A percentile compares a stretch with the other conserved stretches of the same genome.
phyloP scores from a whole-genome alignment of 2,797 vertebrate species.

The Limosa lapponica region DNA sequence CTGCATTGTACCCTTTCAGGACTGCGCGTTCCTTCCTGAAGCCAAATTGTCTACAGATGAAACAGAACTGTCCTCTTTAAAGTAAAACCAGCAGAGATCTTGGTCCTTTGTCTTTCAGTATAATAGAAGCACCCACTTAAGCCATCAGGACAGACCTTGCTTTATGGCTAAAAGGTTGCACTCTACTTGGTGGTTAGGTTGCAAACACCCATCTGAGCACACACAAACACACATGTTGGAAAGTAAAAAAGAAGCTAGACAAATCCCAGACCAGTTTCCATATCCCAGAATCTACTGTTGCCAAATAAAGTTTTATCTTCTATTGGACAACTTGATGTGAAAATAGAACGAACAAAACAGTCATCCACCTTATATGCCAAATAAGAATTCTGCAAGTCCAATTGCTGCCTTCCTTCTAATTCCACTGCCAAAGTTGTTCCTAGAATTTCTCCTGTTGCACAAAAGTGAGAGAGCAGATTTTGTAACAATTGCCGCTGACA shows the following conservation, averaged over 20 bases:
- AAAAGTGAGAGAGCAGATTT: background rate
- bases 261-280: background rate
- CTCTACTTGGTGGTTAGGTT: background rate
- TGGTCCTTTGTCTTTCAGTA: conserved; percentile 70
- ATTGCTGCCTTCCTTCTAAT: background rate
- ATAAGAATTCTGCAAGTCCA: background rate
- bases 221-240: fast-evolving
- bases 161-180: conserved; percentile 17
- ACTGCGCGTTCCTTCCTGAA: background rate
- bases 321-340: background rate
- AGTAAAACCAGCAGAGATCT: background rate
- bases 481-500: background rate
- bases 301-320: background rate
- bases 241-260: background rate
- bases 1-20: background rate
- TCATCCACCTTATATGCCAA: background rate
- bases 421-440: background rate
- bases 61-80: conserved; percentile 20
- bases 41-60: conserved; percentile 72
- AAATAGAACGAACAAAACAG: background rate
- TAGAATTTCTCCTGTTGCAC: background rate
- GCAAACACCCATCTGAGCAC: background rate
- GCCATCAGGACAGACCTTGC: conserved; percentile 72
- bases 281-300: background rate
- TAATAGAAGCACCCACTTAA: conserved; percentile 74